Evolutionary conservation across 1,140 invertebrate genomes (phyloP), one percentile per base, ranked within the genome.

Genomic region (Marisa cornuarietis): DNA sequence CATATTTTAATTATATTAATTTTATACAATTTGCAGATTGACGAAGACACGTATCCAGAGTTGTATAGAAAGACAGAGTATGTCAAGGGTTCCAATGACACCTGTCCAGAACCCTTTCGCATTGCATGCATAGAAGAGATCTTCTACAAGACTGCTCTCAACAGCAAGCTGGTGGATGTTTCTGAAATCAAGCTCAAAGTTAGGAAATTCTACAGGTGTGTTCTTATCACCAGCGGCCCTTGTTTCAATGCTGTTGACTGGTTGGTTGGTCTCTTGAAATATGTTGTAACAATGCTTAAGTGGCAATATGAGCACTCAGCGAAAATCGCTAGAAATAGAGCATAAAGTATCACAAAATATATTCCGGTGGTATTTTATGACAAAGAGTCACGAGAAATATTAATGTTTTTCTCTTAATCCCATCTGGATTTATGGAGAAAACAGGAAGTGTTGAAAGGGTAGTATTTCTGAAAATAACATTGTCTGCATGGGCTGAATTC

Each of bases 11-110:
- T 42, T 42, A 42, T 42, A 6, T 42, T 42, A 42, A 42, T 68
- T 24, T 24, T 22, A 16, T 24, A 22, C 13, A 51, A 71, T 66
- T 66, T 66, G 26, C 72, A 94, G 85, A 92, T 94, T 31, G 94
- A 96, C 90, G 94, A 95, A 89, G 92, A 94, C 31, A 89, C 94
- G 62, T 96, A 95, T 90, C 94, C 95, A 16, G 95, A 96, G 88
- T 94, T 93, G 81, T 96, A 96, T 88, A 92, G 95, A 71, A 90
- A 90, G 79, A 87, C 87, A 13, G 93, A 94, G 76, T 93, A 94
- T 85, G 91, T 94, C 24, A 94, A 95, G 84, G 95, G 95, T 2
- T 95, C 94, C 0, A 95, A 96, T 88, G 87, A 92, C 22, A 93
- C 94, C 80, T 95, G 95, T 0, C 94, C 94, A 0, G 93, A 95